Conservation (phyloP, 2,113 vertebrate species). For the Cairina moschata region DNA sequence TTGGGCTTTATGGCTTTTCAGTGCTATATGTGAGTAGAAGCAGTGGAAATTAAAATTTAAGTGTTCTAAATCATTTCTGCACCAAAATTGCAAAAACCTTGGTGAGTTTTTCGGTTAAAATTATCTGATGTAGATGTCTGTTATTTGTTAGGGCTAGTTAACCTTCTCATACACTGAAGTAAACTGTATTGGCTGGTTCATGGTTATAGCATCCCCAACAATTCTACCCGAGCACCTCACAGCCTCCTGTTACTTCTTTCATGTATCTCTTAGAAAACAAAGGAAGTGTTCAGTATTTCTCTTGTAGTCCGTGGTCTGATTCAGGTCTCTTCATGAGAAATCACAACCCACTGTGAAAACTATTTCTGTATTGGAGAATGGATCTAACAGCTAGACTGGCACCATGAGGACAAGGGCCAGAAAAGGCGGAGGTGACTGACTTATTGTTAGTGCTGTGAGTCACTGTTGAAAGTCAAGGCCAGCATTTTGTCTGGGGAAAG, state of each 20-base stretch:
- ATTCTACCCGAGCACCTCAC: background rate
- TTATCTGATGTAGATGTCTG: background rate
- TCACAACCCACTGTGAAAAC: background rate
- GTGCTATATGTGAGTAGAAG: background rate
- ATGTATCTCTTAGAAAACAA: background rate
- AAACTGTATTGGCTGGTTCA: background rate
- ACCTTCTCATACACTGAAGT: background rate
- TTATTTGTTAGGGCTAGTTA: background rate
- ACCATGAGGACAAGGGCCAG: background rate
- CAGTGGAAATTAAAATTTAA: background rate
- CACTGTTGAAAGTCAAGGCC: background rate
- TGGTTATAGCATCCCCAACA: background rate
- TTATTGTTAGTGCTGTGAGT: background rate
- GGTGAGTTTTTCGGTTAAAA: background rate
- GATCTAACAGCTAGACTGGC: background rate
- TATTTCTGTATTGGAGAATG: background rate
- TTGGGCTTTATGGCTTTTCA: background rate
- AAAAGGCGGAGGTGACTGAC: background rate
- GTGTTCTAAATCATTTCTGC: background rate
- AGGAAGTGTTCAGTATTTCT: background rate
- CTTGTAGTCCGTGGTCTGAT: rapidly evolving
- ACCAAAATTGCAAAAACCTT: background rate
- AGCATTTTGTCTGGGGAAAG: background rate
- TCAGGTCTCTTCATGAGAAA: background rate
- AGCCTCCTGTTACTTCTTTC: background rate